Percentiles rank a stretch among this genome's conserved stretches.
These are phyloP conservation scores for Andrena trimmerana DNA, from an alignment of 2,888 invertebrate genomes.

Conservation along the genomic window DNA sequence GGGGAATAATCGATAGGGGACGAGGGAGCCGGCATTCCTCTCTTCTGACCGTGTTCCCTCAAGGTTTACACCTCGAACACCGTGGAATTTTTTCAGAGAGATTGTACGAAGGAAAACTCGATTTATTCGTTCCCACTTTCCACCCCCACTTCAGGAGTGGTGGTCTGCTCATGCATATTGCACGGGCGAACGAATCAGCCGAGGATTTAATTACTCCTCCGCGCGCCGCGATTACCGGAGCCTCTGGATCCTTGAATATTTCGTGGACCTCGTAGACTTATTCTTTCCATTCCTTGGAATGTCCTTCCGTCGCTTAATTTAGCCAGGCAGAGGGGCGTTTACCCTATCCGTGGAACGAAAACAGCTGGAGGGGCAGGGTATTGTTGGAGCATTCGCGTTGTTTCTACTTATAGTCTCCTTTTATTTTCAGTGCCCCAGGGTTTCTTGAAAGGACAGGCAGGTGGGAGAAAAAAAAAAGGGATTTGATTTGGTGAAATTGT, in stretches of 20 bases:
- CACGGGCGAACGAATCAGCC: constrained; percentile 55
- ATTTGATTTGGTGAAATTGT: not conserved
- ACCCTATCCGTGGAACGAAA: not conserved
- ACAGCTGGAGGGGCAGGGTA: not conserved
- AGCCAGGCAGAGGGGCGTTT: constrained; percentile 10
- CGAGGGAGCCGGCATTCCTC: not conserved
- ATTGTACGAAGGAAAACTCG: constrained; percentile 35
- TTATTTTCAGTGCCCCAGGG: constrained; percentile 1
- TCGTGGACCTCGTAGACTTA: constrained; percentile 39
- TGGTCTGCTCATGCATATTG: constrained; percentile 66
- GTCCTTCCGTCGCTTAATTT: constrained; percentile 45
- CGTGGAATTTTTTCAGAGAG: constrained; percentile 28
- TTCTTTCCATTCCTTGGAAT: constrained; percentile 43
- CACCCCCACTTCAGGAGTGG: not conserved
- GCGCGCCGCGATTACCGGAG: constrained; percentile 36
- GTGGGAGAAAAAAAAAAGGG: not conserved
- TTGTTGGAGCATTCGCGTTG: constrained; percentile 29
- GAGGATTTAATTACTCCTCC: constrained; percentile 62
- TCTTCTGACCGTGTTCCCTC: not conserved
- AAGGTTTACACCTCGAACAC: constrained; percentile 49
- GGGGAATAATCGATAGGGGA: not conserved
- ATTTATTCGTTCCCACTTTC: constrained; percentile 31
- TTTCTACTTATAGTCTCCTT: constrained; percentile 8
- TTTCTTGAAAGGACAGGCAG: not conserved
- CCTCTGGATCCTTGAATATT: constrained; percentile 51